phyloP scores from a whole-genome alignment of 1,140 invertebrate species.

The Formica selysi region DNA sequence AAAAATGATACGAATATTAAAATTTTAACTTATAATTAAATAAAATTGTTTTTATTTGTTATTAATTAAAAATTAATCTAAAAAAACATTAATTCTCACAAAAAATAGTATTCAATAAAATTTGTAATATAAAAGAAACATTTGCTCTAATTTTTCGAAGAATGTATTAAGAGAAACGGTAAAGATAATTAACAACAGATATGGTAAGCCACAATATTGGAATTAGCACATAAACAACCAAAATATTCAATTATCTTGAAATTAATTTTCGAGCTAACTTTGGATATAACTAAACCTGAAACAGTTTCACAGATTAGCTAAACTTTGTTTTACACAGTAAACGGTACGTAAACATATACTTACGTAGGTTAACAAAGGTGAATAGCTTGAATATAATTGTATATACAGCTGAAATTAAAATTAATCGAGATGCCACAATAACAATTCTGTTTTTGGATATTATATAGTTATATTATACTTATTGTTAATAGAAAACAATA shows the following conservation, averaged over 20 bases:
- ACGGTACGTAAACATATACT: conserved; percentile 36
- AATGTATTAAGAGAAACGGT: neutral
- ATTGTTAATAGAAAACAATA: neutral
- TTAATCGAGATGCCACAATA: neutral
- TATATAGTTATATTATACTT: too few species aligned
- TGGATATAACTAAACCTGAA: conserved; percentile 43
- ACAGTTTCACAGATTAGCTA: conserved; percentile 53
- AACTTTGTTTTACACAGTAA: conserved; percentile 56
- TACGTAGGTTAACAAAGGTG: conserved; percentile 26
- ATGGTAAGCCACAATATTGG: neutral
- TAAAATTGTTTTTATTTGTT: neutral
- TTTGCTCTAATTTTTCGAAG: neutral
- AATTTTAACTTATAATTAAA: conserved; percentile 3
- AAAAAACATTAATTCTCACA: neutral
- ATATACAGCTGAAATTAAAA: conserved; percentile 10
- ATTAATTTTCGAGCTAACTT: conserved; percentile 48
- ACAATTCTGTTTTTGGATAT: neutral
- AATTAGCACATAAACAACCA: conserved; percentile 5
- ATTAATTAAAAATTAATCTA: neutral
- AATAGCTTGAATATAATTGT: conserved; percentile 23
- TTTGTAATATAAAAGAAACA: neutral
- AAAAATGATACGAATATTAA: neutral
- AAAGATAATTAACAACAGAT: neutral
- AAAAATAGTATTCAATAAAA: neutral
- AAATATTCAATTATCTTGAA: conserved; percentile 49